Conservation (phyloP, 2,113 vertebrate species). For the Dolichallabes microphthalmus region DNA sequence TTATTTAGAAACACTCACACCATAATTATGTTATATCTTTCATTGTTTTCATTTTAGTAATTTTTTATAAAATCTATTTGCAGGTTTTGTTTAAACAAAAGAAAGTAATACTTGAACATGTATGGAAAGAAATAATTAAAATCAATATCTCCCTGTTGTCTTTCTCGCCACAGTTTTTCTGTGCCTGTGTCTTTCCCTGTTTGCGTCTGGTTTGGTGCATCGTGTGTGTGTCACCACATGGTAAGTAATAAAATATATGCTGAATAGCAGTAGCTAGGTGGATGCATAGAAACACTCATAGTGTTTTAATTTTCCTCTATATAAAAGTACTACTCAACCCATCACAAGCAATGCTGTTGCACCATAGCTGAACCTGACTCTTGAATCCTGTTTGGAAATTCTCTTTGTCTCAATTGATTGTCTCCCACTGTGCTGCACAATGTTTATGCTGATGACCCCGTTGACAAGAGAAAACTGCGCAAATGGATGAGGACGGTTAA, state of each 20-base stretch:
- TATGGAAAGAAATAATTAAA: neutral
- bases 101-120: neutral
- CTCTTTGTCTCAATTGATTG: too few species aligned
- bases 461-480: too few species aligned
- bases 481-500: too few species aligned
- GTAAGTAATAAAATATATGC: slow-evolving; percentile 66
- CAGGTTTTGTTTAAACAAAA: neutral
- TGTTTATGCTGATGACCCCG: too few species aligned
- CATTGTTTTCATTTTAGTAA: neutral
- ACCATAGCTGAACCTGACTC: too few species aligned
- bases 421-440: too few species aligned
- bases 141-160: slow-evolving; percentile 10
- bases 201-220: slow-evolving; percentile 92
- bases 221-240: slow-evolving; percentile 96
- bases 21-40: neutral
- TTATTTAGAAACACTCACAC: neutral
- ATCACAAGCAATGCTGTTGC: too few species aligned
- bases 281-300: neutral
- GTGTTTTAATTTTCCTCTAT: neutral
- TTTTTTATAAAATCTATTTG: neutral
- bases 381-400: too few species aligned
- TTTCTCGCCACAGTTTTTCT: slow-evolving; percentile 75
- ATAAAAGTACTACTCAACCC: too few species aligned
- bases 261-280: neutral
- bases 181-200: slow-evolving; percentile 86